phyloP scores from a whole-genome alignment of 2,797 vertebrate species.

The Hypotaenidia okinawae region DNA sequence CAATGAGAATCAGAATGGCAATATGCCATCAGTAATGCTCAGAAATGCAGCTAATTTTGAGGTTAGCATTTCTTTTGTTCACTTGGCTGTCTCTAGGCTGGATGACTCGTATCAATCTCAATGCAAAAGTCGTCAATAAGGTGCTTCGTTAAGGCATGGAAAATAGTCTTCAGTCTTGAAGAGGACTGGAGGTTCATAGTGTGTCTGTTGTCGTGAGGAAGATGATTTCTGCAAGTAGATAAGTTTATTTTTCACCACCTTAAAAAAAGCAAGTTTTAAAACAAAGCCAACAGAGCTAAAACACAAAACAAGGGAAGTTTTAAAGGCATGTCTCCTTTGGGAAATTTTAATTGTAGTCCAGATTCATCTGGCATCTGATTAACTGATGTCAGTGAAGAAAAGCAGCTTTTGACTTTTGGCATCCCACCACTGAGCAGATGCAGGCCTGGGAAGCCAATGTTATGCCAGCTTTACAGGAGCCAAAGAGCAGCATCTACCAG shows the following conservation, averaged over 20 bases:
- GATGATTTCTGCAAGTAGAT: constrained; percentile 80
- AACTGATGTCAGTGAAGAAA: neutral
- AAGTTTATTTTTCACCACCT: neutral
- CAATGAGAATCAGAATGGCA: constrained; percentile 21
- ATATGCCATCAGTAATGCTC: constrained; percentile 10
- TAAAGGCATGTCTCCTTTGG: neutral
- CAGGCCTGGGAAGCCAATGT: accelerated
- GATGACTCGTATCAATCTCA: neutral
- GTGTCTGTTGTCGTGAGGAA: constrained; percentile 78
- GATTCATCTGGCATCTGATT: neutral
- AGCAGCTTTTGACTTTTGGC: neutral
- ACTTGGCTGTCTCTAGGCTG: neutral
- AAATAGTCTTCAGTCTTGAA: constrained; percentile 95
- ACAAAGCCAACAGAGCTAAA: neutral
- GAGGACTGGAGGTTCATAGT: constrained; percentile 85
- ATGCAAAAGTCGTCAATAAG: constrained; percentile 42
- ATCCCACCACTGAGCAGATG: neutral
- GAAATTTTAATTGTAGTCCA: neutral
- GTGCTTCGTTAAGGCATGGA: constrained; percentile 78
- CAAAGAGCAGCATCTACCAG: neutral
- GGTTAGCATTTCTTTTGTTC: constrained; percentile 13
- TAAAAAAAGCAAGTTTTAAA: neutral
- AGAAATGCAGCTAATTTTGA: constrained; percentile 30
- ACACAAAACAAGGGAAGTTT: neutral
- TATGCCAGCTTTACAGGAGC: neutral